Percentiles rank a stretch among this genome's conserved stretches.
Evolutionary conservation across 2,888 invertebrate genomes (phyloP).

Genomic region (Dolichopus griseipennis): DNA sequence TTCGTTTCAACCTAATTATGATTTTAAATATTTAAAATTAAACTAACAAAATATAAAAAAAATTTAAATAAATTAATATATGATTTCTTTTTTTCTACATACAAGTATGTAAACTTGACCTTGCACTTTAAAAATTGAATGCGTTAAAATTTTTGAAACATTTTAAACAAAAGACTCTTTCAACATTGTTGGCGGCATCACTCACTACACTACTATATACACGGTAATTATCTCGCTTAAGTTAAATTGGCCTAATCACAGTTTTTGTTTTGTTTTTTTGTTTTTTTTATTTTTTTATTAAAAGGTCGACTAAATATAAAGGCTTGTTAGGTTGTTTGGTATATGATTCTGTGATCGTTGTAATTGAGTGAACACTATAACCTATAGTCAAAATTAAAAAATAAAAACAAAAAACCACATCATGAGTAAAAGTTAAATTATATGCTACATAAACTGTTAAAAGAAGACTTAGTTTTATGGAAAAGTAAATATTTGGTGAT

Average conservation of each 20-base stretch:
- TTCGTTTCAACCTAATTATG: slow-evolving; percentile 1
- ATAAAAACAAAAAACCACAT: too few relatives aligned
- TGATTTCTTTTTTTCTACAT: too few relatives aligned
- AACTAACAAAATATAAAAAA: too few relatives aligned
- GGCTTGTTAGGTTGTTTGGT: neutral
- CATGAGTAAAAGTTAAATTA: too few relatives aligned
- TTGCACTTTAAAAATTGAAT: neutral
- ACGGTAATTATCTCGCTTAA: neutral
- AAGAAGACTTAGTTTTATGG: too few relatives aligned
- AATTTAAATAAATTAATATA: too few relatives aligned
- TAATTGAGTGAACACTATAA: too few relatives aligned
- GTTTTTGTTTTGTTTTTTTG: too few relatives aligned
- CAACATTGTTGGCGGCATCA: neutral
- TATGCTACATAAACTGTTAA: too few relatives aligned
- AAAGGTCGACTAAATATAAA: neutral
- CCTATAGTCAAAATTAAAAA: too few relatives aligned
- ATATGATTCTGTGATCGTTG: too few relatives aligned
- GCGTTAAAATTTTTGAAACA: neutral
- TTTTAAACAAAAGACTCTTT: neutral
- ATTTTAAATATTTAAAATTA: neutral
- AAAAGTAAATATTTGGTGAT: too few relatives aligned
- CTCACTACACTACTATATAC: neutral
- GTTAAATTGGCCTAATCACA: neutral
- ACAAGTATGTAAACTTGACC: slow-evolving; percentile 1
- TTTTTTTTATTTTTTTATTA: neutral